A percentile compares a stretch with the other conserved stretches of the same genome.
Evolutionary conservation across 2,797 vertebrate genomes (phyloP).

Genomic region (Sebastes iracundus): DNA sequence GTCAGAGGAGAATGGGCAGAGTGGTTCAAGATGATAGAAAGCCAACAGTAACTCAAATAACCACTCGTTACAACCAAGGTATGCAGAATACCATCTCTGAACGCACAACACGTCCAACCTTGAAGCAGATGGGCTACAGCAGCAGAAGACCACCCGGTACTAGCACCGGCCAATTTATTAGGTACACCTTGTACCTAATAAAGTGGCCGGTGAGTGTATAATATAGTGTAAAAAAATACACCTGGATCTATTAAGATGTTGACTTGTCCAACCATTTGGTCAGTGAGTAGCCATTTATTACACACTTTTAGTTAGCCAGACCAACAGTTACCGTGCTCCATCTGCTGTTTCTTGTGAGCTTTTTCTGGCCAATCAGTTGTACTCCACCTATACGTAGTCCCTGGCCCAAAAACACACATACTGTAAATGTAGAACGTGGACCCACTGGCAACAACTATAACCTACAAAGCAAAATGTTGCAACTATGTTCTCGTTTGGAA

Average conservation of each 20-base stretch:
- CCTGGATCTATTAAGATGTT: neutral
- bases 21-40: too few species aligned
- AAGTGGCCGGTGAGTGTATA: neutral
- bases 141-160: too few species aligned
- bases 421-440: neutral
- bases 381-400: neutral
- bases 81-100: too few species aligned
- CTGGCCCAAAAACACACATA: neutral
- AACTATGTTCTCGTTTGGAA: conserved; percentile 7
- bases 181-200: too few species aligned
- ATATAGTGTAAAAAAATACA: conserved; percentile 7
- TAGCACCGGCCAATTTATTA: too few species aligned
- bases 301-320: conserved; percentile 1
- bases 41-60: too few species aligned
- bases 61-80: too few species aligned
- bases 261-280: neutral
- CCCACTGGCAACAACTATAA: conserved; percentile 33
- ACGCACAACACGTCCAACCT: too few species aligned
- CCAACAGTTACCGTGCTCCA: neutral
- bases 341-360: neutral
- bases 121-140: too few species aligned
- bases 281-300: neutral
- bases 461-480: conserved; percentile 35
- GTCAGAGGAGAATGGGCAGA: too few species aligned
- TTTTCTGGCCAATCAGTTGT: neutral